phyloP scores from a whole-genome alignment of 2,797 vertebrate species.

The Dipus sagitta region DNA sequence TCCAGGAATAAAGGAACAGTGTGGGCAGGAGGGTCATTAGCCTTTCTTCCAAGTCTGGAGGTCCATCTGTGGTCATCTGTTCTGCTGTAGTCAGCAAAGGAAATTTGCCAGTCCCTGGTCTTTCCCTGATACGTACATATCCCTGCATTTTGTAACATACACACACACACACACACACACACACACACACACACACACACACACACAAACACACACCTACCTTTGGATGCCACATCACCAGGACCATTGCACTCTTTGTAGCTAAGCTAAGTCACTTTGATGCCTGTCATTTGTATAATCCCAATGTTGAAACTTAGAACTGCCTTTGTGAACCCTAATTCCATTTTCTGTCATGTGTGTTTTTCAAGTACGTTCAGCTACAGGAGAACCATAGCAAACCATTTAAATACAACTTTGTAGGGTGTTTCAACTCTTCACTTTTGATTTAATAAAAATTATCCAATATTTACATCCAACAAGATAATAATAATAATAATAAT shows the following conservation, averaged over 20 bases:
- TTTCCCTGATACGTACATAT: background rate
- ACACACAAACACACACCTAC: too few species aligned
- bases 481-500: conserved; percentile 39
- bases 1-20: background rate
- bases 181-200: too few species aligned
- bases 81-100: background rate
- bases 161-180: too few species aligned
- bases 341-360: conserved; percentile 31
- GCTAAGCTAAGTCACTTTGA: background rate
- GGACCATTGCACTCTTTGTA: background rate
- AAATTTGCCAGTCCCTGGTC: rapidly evolving
- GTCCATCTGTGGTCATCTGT: background rate
- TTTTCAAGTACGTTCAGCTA: conserved; percentile 53
- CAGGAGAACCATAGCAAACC: conserved; percentile 60
- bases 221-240: background rate
- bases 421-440: conserved; percentile 36
- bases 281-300: background rate
- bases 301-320: background rate
- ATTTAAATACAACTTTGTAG: conserved; percentile 70
- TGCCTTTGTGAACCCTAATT: conserved; percentile 44
- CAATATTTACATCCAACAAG: conserved; percentile 21
- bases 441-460: conserved; percentile 1
- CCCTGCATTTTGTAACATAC: background rate
- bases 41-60: background rate
- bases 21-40: too few species aligned